phyloP scores from a whole-genome alignment of 2,888 invertebrate genomes.

The Lucinisca nassula region DNA sequence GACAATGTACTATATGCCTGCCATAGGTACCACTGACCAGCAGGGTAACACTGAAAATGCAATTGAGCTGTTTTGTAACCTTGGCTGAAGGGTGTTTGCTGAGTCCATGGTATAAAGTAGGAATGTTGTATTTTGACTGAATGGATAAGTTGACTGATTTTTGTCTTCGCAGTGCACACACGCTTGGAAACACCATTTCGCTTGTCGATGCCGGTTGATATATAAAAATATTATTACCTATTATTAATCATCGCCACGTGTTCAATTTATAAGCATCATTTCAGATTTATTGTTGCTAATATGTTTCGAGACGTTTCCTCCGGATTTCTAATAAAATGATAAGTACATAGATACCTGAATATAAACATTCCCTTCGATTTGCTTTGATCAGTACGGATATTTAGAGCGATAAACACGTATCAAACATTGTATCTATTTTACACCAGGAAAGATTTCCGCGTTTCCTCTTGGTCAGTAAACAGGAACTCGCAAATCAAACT shows the following conservation, averaged over 20 bases:
- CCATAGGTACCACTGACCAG: too few relatives aligned
- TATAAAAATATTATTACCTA: constrained; percentile 4
- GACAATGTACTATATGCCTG: too few relatives aligned
- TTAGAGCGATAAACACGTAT: constrained; percentile 11
- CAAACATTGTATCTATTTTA: constrained; percentile 1
- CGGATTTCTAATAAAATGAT: constrained; percentile 2
- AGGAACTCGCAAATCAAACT: too few relatives aligned
- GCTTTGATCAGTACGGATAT: constrained; percentile 2
- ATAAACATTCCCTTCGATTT: constrained; percentile 14
- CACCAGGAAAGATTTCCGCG: background rate
- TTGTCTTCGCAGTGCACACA: too few relatives aligned
- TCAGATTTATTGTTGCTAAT: background rate
- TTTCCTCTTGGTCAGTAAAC: background rate
- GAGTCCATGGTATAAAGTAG: too few relatives aligned
- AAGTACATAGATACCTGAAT: background rate
- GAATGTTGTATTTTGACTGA: too few relatives aligned
- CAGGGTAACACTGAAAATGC: too few relatives aligned
- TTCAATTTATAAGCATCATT: constrained; percentile 16
- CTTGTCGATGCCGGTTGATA: too few relatives aligned
- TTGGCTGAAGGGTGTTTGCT: too few relatives aligned
- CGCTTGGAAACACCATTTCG: too few relatives aligned
- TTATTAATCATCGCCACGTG: constrained; percentile 11
- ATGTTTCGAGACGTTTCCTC: background rate
- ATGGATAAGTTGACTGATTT: too few relatives aligned
- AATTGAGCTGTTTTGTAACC: too few relatives aligned